phyloP scores from a whole-genome alignment of 2,797 vertebrate species.

The Sarcophilus harrisii region DNA sequence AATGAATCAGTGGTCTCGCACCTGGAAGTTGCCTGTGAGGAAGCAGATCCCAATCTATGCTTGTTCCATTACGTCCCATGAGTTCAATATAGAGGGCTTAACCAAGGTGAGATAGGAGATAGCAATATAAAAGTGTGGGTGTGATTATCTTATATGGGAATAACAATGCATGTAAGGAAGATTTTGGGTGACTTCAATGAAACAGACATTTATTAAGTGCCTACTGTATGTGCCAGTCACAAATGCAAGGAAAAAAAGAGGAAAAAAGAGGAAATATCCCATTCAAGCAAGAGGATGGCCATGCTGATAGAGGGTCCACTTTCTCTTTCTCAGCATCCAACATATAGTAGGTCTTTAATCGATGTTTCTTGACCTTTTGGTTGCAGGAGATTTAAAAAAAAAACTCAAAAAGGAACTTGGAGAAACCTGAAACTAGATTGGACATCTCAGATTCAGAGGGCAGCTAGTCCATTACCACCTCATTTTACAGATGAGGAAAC shows the following conservation, averaged over 20 bases:
- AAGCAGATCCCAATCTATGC: background rate
- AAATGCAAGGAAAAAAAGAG: background rate
- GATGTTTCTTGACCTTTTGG: background rate
- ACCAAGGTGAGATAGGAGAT: background rate
- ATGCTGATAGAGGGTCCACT: background rate
- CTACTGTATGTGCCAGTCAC: background rate
- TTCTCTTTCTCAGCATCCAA: background rate
- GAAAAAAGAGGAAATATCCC: background rate
- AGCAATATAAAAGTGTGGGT: background rate
- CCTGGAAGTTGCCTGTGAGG: background rate
- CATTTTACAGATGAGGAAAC: background rate
- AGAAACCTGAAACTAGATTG: background rate
- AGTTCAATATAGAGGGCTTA: background rate
- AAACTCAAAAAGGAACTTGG: background rate
- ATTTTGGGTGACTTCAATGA: background rate
- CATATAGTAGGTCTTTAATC: background rate
- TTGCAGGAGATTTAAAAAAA: background rate
- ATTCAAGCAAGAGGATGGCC: background rate
- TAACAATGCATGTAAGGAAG: background rate
- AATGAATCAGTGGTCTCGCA: background rate
- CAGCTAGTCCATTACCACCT: background rate
- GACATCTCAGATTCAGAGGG: background rate
- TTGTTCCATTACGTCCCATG: background rate
- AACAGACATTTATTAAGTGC: background rate
- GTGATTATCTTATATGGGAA: background rate